Base-by-base conservation (phyloP, 2,113 vertebrate genomes). In the Pteruthius melanotis region DNA sequence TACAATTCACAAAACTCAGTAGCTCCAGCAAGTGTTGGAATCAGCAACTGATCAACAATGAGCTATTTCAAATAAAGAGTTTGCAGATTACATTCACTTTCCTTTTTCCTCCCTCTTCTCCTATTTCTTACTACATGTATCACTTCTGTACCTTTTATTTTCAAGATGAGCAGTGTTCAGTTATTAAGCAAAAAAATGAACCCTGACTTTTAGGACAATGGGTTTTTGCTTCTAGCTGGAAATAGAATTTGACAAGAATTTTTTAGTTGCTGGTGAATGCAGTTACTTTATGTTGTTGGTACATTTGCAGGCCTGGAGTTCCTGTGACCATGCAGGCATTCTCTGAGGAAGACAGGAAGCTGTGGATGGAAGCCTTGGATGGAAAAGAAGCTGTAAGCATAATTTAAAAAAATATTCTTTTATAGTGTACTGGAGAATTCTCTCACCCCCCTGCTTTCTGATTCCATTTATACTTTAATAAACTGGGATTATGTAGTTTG, bases 331-430 rank as follows among this genome's bases (percentile, higher is more conserved):
- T 99, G 95, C 99, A 99, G 95, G 98, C 99, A 0, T 98, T 99
- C 90, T 99, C 99, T 9, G 99, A 99, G 94, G 98, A 99, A 83
- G 99, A 99, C 95, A 98, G 99, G 82, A 99, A 97, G 87, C 98
- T 98, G 80, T 99, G 99, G 99, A 98, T 99, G 97, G 99, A 99
- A 95, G 99, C 99, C 52, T 98, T 99, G 98, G 99, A 99, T 89
- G 99, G 99, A 95, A 99, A 99, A 97, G 99, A 99, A 94, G 98
- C 98, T 90, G 99, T 99, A 98, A 99, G 99, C 93, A 42, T 28
- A 5, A 19, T 30, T 63, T 42, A 5, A 0, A 5, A 5, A 70
- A 56, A 24, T 24, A 77, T 28, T 61, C 18, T 79, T 47, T 28
- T 9, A 10, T 54, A 66, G 8, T 11, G 2, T 79, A 31, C 21